Evolutionary conservation across 2,888 invertebrate genomes (phyloP).

Genomic region (Digitonthophagus gazella): DNA sequence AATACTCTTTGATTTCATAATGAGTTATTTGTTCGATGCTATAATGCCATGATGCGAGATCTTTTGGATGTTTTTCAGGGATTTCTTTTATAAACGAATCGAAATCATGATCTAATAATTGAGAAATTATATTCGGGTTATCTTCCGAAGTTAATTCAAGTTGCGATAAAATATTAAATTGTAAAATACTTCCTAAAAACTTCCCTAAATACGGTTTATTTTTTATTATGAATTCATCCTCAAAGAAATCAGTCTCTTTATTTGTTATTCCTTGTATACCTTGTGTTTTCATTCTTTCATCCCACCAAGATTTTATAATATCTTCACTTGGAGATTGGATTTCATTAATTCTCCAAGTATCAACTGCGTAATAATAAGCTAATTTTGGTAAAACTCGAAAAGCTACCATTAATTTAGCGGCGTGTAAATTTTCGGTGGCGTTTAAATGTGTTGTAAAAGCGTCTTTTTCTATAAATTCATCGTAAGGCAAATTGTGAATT

Average conservation of each 20-base stretch:
- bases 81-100: conserved; percentile 47
- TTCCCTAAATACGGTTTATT: conserved; percentile 60
- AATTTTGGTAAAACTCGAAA: conserved; percentile 58
- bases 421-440: conserved; percentile 52
- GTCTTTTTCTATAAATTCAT: conserved; percentile 53
- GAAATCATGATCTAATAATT: not conserved
- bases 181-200: conserved; percentile 57
- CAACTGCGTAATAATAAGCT: conserved; percentile 58
- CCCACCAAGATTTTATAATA: conserved; percentile 51
- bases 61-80: conserved; percentile 50
- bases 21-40: conserved; percentile 53
- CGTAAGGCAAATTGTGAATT: conserved; percentile 53
- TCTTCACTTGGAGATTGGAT: conserved; percentile 34
- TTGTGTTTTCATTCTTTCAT: conserved; percentile 45
- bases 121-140: not conserved
- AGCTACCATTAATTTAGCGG: conserved; percentile 56
- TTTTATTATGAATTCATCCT: conserved; percentile 54
- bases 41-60: conserved; percentile 55
- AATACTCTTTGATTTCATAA: conserved; percentile 57
- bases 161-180: conserved; percentile 56
- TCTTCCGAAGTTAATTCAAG: conserved; percentile 27
- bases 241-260: conserved; percentile 54
- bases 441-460: conserved; percentile 48
- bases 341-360: conserved; percentile 56
- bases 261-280: conserved; percentile 52